A percentile compares a stretch with the other conserved stretches of the same genome.
Conservation (phyloP, 2,113 vertebrate species). For the Hippolais icterina region DNA sequence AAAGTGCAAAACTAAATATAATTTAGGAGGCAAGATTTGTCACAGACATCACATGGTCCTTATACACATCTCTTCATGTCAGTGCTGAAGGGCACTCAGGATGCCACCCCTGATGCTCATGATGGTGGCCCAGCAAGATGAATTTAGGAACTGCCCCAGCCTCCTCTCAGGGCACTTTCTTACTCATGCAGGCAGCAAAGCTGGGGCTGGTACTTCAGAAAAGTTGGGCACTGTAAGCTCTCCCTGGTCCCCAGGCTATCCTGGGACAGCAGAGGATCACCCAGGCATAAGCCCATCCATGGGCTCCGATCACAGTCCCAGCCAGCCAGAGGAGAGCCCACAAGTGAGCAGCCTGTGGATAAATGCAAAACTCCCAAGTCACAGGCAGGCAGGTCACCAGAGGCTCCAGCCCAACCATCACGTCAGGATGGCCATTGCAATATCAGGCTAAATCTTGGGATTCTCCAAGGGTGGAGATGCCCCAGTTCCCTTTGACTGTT, state of each 20-base stretch:
- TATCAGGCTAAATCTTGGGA: background rate
- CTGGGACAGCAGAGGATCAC: background rate
- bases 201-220: background rate
- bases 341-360: background rate
- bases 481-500: background rate
- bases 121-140: background rate
- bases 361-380: background rate
- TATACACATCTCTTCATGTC: background rate
- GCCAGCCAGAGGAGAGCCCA: background rate
- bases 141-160: background rate
- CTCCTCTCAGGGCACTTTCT: background rate
- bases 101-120: background rate
- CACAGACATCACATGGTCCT: background rate
- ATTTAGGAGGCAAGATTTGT: background rate
- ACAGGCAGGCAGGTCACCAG: background rate
- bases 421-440: fast-evolving
- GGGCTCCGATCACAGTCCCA: fast-evolving
- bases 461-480: background rate
- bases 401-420: background rate
- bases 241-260: background rate
- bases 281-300: background rate
- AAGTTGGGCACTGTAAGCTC: background rate
- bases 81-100: background rate
- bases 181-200: background rate
- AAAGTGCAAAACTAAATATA: background rate